Evolutionary conservation across 2,113 vertebrate genomes (phyloP).

Genomic region (Tetrax tetrax): DNA sequence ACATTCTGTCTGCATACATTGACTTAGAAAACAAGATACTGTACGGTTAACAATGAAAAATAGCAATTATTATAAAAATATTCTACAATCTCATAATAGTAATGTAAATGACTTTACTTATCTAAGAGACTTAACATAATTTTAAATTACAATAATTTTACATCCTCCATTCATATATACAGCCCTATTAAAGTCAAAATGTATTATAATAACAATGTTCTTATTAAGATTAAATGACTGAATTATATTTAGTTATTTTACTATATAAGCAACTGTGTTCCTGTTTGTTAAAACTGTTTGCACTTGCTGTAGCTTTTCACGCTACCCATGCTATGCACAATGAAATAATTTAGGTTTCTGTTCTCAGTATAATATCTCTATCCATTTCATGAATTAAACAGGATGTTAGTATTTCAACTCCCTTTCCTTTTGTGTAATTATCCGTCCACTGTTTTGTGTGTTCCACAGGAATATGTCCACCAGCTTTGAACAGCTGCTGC

Average conservation of each 20-base stretch:
- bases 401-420: constrained; percentile 25
- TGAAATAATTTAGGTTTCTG: constrained; percentile 6
- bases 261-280: constrained; percentile 47
- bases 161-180: constrained; percentile 62
- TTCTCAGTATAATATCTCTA: not conserved
- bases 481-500: constrained; percentile 38
- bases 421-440: constrained; percentile 40
- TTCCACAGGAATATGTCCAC: not conserved
- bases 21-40: constrained; percentile 75
- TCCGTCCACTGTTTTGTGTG: not conserved
- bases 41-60: constrained; percentile 75
- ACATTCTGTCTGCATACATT: constrained; percentile 58
- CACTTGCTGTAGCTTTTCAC: constrained; percentile 52
- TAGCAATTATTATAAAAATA: constrained; percentile 77
- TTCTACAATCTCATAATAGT: constrained; percentile 67
- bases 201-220: constrained; percentile 68
- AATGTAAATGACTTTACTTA: constrained; percentile 72
- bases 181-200: constrained; percentile 71
- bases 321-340: not conserved
- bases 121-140: constrained; percentile 73
- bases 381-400: constrained; percentile 57
- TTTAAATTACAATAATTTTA: constrained; percentile 76
- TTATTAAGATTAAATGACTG: constrained; percentile 75
- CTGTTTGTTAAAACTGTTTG: constrained; percentile 57
- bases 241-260: constrained; percentile 69